Base-by-base conservation (phyloP, 30 jellyfish, hydroid and myxozoan species). In the Cassiopea xamachana region DNA sequence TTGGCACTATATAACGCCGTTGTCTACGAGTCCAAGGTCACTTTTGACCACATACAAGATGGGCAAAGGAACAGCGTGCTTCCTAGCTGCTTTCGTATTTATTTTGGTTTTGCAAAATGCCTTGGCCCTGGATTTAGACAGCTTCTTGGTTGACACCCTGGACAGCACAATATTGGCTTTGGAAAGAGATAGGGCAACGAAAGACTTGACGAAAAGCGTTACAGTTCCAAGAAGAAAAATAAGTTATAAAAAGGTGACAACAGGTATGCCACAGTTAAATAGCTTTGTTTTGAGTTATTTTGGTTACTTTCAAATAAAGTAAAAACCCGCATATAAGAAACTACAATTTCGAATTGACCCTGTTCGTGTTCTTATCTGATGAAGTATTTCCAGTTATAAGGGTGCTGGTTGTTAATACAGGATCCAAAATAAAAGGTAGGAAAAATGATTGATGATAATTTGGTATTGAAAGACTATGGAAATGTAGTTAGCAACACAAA, bases 151-250 rank as follows among this genome's bases (percentile, higher is more conserved):
- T 47, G 93, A 75, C 44, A 75, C 93, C 19, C 75, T 86, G 2
- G 93, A 86, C 64, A 69, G 73, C 87, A 86, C 93, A 45, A 60
- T 50, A 13, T 19, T 86, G 46, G 93, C 93, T 9, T 75, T 86
- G 50, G 93, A 86, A 58, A 48, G 59, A 19, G 90, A 82, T 18
- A 73, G 90, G 27, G 48, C 73, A 46, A 47, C 55, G 4, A 50
- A 47, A 48, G 75, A 78, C 27, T 15, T 82, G n/a, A 82, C 69
- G 1, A 71, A 82, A 62, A 44, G 13, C 47, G 72, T 68, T 13
- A n/a, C 76, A 5, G 81, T 43, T 48, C 51, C 50, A 2, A 71
- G 43, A 7, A 39, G 49, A 6, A 19, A 13, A 62, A 4, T 17
- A 62, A 8, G 4, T 62, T 62, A 62, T 62, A 13, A 27, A 62